phyloP scores from a whole-genome alignment of 2,113 vertebrate genomes.

The Aythya baeri region DNA sequence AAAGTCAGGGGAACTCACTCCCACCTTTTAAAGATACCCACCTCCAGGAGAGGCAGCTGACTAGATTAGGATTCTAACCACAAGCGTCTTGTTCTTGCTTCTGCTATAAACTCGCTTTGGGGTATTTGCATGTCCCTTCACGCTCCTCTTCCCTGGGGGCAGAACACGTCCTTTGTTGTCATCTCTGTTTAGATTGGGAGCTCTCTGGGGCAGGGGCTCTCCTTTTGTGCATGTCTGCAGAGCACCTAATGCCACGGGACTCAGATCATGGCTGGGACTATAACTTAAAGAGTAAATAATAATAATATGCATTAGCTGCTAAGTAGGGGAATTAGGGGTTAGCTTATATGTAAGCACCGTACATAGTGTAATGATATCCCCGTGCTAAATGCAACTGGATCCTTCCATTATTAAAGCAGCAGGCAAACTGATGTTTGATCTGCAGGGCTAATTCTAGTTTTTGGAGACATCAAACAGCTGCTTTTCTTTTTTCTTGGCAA shows the following conservation, averaged over 20 bases:
- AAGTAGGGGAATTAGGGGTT: slow-evolving; percentile 46
- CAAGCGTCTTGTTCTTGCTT: neutral
- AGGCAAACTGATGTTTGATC: slow-evolving; percentile 54
- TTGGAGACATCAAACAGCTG: slow-evolving; percentile 72
- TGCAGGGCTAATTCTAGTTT: slow-evolving; percentile 56
- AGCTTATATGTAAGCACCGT: neutral
- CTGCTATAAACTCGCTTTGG: neutral
- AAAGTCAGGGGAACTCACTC: neutral
- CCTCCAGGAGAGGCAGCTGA: neutral
- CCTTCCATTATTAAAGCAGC: slow-evolving; percentile 59
- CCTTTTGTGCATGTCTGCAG: neutral
- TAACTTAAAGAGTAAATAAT: slow-evolving; percentile 35
- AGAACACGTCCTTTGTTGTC: slow-evolving; percentile 38
- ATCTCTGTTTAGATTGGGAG: neutral
- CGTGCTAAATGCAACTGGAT: slow-evolving; percentile 40
- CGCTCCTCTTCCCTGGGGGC: neutral
- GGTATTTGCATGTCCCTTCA: slow-evolving; percentile 36
- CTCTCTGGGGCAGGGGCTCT: neutral
- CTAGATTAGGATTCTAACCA: neutral
- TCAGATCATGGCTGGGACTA: neutral
- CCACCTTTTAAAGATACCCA: neutral
- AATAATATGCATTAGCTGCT: slow-evolving; percentile 56
- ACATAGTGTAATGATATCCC: slow-evolving; percentile 33
- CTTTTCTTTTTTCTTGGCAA: slow-evolving; percentile 49
- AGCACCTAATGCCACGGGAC: neutral